Evolutionary conservation across 2,113 vertebrate genomes (phyloP), one percentile per base, ranked within the genome.

Genomic region (Stegostoma tigrinum): DNA sequence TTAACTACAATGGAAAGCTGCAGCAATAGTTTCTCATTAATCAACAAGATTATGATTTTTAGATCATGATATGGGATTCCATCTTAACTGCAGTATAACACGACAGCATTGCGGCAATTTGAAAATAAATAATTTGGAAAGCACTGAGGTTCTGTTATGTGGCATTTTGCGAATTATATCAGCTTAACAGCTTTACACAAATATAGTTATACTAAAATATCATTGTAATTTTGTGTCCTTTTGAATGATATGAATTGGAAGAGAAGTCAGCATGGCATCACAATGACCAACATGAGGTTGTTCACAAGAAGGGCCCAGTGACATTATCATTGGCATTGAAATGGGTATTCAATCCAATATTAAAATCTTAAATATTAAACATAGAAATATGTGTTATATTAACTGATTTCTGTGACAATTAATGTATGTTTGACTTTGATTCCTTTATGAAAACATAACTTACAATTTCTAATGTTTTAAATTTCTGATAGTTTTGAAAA

Each of bases 401-500:
- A 70, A 93, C n/a, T 61, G 15, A n/a, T 61, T 89, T 38, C 7
- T 68, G 68, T 45, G 38, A 67, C 34, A 94, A 68, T 0, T 24
- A 12, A 42, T 70, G 19, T 38, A 45, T 15, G 8, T 45, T 27
- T 70, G 42, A 95, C 24, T 70, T 23, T 48, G 5, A 42, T 45
- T 67, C n/a, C 34, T 72, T 70, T 48, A 27, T 45, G 66, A 95
- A 66, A 94, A 68, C 0, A 67, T 94, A 23, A 23, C 12, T 68
- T 24, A 24, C 0, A 38, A 94, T n/a, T 45, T 30, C 27, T 72
- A 48, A 15, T 24, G 30, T 48, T 64, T 67, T 75, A 95, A 96
- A 96, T 95, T 67, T 75, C 85, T 72, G 95, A 96, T 52, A 61
- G n/a, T n/a, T n/a, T n/a, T n/a, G n/a, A n/a, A n/a, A n/a, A n/a